Evolutionary conservation across 2,888 invertebrate genomes (phyloP), one percentile per base, ranked within the genome.

Genomic region (Lomographa bimaculata): DNA sequence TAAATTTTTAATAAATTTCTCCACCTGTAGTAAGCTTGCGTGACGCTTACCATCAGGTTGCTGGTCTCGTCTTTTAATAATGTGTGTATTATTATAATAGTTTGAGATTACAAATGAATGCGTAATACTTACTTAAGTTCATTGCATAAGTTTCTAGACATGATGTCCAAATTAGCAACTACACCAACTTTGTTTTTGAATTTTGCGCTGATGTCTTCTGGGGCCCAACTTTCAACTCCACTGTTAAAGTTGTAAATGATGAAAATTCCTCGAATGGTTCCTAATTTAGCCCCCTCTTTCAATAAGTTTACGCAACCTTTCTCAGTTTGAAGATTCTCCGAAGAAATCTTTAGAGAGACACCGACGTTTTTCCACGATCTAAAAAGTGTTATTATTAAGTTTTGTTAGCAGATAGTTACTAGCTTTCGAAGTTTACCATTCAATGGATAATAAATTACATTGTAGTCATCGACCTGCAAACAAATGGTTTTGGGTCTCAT

Each of bases 201-300:
- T 50, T 60, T 60, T 2, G 37, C 38, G 3, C 46, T 36, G 19
- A 73, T 59, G 26, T 54, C 55, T 34, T 57, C 46, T 11, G 61
- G 43, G 9, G 32, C 33, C 30, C 45, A 54, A 49, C 41, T 51
- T 43, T 51, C 44, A 7, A 27, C 12, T 17, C 26, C 44, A 45
- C 35, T 39, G 40, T 21, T 38, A 23, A 51, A 52, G 44, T 60
- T 57, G 34, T 67, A 60, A 16, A 70, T 56, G 28, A 73, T 46
- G 38, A 71, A 71, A 40, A 77, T 61, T n/a, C 74, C 71, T 9
- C 55, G 35, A 34, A 77, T 47, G 12, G 62, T 50, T 6, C 70
- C 74, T 34, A 65, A 53, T 47, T 67, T 64, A 2, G 41, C 26
- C 7, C 46, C 63, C 24, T 68, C 61, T 36, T 54, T 62, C 1